Evolutionary conservation across 2,113 vertebrate species (phyloP).

Genomic region (Mesocricetus auratus): DNA sequence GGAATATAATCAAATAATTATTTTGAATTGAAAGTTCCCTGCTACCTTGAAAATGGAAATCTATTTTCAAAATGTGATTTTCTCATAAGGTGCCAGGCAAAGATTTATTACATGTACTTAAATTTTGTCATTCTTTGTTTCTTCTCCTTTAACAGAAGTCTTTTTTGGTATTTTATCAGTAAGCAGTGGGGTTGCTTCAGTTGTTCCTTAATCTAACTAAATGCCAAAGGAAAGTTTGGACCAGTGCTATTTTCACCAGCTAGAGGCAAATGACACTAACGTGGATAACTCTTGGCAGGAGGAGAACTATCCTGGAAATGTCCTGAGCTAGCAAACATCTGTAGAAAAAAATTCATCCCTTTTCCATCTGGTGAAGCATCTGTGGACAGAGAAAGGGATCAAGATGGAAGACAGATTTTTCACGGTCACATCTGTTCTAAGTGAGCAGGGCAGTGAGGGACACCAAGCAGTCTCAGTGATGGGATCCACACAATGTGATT

Average conservation of each 20-base stretch:
- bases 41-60: slow-evolving; percentile 45
- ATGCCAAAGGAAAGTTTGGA: neutral
- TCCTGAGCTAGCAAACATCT: neutral
- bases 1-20: neutral
- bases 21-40: slow-evolving; percentile 41
- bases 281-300: neutral
- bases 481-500: neutral
- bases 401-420: neutral
- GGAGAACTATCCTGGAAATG: neutral
- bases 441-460: neutral
- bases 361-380: neutral
- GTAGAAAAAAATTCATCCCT: neutral
- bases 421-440: slow-evolving; percentile 36
- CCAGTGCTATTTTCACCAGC: neutral
- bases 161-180: slow-evolving; percentile 8
- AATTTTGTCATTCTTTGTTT: neutral
- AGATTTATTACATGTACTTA: neutral
- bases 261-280: neutral
- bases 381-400: neutral
- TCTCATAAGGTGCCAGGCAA: neutral
- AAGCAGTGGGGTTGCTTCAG: neutral
- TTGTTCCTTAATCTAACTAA: slow-evolving; percentile 19
- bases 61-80: slow-evolving; percentile 54
- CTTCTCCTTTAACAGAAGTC: slow-evolving; percentile 6
- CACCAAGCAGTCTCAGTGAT: neutral